Evolutionary conservation across 2,888 invertebrate species (phyloP), one percentile per base, ranked within the genome.

Genomic region (Cerastis rubricosa): DNA sequence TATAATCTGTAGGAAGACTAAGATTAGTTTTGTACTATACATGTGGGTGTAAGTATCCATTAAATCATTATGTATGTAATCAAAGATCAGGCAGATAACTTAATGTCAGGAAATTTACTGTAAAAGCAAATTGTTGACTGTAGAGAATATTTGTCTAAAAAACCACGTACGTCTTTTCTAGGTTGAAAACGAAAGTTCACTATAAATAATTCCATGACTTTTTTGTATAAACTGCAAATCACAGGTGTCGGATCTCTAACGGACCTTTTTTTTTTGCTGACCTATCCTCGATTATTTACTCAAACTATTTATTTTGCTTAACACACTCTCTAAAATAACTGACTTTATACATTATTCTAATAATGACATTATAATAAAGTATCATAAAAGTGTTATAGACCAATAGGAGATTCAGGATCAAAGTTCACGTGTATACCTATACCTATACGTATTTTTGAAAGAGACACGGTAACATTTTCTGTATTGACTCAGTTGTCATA

Each of bases 201-300:
- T 65, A 64, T 69, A 75, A 76, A 83, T 67, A 83, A 83, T 79
- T 83, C 83, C 59, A 49, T 63, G 77, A 40, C 64, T 75, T 77
- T 71, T 71, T 78, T 77, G 49, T 70, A 47, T 51, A 76, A 59
- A 59, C 76, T 66, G 59, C 68, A 79, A 77, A 83, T 83, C 83
- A 83, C 73, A 59, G 54, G 78, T 82, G 78, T 78, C 85, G 17
- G 65, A 45, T 47, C 57, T 70, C 81, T 84, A 81, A 90, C 89
- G 88, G 89, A 88, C 45, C 51, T 9, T 71, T 64, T 81, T 61
- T 22, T 51, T 78, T 78, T 81, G 76, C 7, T 29, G 49, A 59
- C 43, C 9, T 80, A 73, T 49, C 25, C 17, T 43, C 14, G 19
- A 35, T 61, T 80, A 61, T 74, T 80, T 73, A 59, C 59, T 72